A percentile compares a stretch with the other conserved stretches of the same genome.
These are phyloP conservation scores for Strigamia maritima DNA, from an alignment of 2,888 invertebrate genomes.

Conservation along the genomic window DNA sequence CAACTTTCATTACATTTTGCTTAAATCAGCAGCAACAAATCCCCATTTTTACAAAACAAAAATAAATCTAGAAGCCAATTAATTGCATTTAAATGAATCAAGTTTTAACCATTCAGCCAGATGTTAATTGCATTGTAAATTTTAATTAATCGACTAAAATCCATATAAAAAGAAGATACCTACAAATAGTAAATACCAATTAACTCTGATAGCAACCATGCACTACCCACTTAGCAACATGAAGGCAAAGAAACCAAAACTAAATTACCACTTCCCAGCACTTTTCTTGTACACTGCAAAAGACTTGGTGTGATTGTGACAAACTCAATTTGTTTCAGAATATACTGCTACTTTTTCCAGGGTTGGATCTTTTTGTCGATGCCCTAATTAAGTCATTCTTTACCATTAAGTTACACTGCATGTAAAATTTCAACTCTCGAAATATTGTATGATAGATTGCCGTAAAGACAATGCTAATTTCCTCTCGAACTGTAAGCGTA, in stretches of 20 bases:
- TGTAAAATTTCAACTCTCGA: too few species aligned
- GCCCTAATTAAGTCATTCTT: too few species aligned
- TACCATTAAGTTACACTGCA: too few species aligned
- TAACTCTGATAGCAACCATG: not conserved
- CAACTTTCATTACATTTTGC: not conserved
- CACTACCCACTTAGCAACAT: too few species aligned
- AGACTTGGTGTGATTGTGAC: not conserved
- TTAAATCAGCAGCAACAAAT: not conserved
- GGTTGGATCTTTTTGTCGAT: too few species aligned
- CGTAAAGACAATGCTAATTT: too few species aligned
- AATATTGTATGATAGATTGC: too few species aligned
- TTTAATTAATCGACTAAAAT: not conserved
- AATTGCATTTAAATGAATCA: not conserved
- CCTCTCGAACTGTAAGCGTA: too few species aligned
- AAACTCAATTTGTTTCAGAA: not conserved
- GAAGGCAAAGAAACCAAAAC: not conserved
- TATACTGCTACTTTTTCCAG: not conserved
- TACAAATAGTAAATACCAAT: not conserved
- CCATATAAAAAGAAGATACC: not conserved
- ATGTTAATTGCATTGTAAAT: not conserved
- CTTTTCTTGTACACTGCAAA: not conserved
- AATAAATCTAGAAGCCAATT: not conserved
- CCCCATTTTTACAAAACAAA: not conserved
- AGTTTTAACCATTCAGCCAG: not conserved
- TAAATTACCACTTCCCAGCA: not conserved